phyloP scores from a whole-genome alignment of 2,888 invertebrate genomes.

The Apodemia zela region DNA sequence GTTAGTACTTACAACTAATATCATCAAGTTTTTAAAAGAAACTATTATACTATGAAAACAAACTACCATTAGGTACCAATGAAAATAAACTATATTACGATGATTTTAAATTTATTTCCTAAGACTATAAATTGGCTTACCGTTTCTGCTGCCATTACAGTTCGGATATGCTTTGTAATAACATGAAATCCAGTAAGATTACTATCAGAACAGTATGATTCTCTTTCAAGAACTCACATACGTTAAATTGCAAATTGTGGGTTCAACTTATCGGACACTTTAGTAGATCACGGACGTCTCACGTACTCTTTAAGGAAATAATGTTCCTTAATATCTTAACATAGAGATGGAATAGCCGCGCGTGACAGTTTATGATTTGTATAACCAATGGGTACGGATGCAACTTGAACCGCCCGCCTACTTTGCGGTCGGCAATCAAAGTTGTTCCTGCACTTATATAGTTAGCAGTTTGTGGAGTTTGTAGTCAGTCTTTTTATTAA shows the following conservation, averaged over 20 bases:
- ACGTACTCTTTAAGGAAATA: slow-evolving; percentile 36
- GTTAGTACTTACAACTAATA: too few relatives aligned
- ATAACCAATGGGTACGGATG: slow-evolving; percentile 34
- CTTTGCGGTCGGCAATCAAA: slow-evolving; percentile 41
- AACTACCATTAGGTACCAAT: too few relatives aligned
- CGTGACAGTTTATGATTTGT: slow-evolving; percentile 36
- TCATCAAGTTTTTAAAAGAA: too few relatives aligned
- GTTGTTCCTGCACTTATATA: slow-evolving; percentile 39
- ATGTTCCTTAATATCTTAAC: slow-evolving; percentile 38
- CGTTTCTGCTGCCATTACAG: slow-evolving; percentile 49
- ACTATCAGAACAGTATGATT: slow-evolving; percentile 57
- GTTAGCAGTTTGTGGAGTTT: slow-evolving; percentile 40
- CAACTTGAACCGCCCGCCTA: slow-evolving; percentile 35
- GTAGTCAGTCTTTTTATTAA: slow-evolving; percentile 37
- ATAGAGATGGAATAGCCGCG: slow-evolving; percentile 39
- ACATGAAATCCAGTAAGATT: slow-evolving; percentile 64
- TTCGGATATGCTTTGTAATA: slow-evolving; percentile 50
- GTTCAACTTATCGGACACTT: slow-evolving; percentile 57
- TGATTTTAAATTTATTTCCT: slow-evolving; percentile 3
- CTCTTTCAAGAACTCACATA: slow-evolving; percentile 53
- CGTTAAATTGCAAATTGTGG: slow-evolving; percentile 73
- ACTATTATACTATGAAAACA: too few relatives aligned
- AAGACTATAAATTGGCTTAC: slow-evolving; percentile 15
- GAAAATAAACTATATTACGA: background rate
- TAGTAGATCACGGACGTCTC: slow-evolving; percentile 39